These are phyloP conservation scores for Hipparchia sbordonii DNA, from an alignment of 2,888 invertebrate species.

Conservation along the genomic window DNA sequence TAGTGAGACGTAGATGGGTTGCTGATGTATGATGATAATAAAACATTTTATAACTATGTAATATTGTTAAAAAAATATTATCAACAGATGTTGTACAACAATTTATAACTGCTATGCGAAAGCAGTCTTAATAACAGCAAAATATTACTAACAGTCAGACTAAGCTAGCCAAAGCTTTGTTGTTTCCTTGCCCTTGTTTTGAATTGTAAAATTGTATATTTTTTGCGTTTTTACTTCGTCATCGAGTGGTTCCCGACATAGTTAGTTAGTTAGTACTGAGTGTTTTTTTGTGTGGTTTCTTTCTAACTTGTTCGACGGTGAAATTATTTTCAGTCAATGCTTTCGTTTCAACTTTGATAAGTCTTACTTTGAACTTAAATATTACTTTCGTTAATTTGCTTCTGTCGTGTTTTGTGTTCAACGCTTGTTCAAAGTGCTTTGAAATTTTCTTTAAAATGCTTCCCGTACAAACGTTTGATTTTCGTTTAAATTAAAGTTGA, in stretches of 20 bases:
- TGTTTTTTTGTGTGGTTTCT: neutral
- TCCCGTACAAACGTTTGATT: no score
- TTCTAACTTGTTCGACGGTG: neutral
- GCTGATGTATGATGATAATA: no score
- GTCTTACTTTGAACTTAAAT: neutral
- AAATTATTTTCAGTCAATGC: neutral
- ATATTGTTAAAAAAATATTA: no score
- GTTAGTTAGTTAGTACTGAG: neutral
- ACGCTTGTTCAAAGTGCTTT: no score
- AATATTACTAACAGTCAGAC: neutral
- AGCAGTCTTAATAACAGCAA: neutral
- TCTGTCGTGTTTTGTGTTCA: neutral
- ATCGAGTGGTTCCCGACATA: neutral
- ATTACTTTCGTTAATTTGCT: neutral
- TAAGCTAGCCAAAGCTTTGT: slow-evolving; percentile 7
- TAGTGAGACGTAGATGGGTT: no score
- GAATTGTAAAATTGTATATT: neutral
- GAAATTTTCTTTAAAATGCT: no score
- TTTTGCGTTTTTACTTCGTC: neutral
- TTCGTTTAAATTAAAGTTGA: no score
- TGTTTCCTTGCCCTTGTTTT: neutral
- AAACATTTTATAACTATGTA: no score
- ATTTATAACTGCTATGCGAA: no score
- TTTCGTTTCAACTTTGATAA: neutral
- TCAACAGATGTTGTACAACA: no score